Evolutionary conservation across 1,140 invertebrate species (phyloP), one percentile per base, ranked within the genome.

Genomic region (Apis cerana): DNA sequence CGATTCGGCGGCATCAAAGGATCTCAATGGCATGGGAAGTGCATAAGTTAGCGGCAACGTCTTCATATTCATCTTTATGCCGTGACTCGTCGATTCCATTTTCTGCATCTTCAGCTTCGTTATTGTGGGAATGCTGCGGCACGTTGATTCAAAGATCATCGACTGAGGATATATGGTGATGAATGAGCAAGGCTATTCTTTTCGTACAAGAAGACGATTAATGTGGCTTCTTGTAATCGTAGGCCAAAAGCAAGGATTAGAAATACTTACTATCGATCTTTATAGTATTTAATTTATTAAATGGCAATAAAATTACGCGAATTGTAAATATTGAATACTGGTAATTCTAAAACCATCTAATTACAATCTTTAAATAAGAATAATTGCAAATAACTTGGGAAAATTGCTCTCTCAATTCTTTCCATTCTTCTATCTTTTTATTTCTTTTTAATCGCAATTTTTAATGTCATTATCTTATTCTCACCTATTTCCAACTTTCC

Each of bases 71-170:
- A 43, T 64, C 43, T 75, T 52, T 27, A 15, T 17, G 59, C 27
- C 79, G 70, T 80, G 79, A 80, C 79, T 80, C 59, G 79, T 2
- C 79, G 52, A 80, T 80, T 80, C 52, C 61, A 65, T 74, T 80
- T 80, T 72, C 69, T 54, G 59, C 70, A 15, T 65, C 52, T 80
- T 56, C 79, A 50, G 79, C 21, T 43, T 80, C 79, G 50, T 65
- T 64, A 65, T 75, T 75, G 79, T 80, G 79, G 61, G 79, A 80
- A 80, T 23, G 8, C 50, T 17, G 50, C 65, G 52, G 27, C 58
- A 52, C 62, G 76, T 69, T 78, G 54, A 56, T 27, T 59, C 64
- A 58, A 58, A 48, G 76, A 78, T 65, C 76, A 54, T 78, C 67
- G 62, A 59, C 54, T 27, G 21, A 50, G 65, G 58, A 21, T 62